Evolutionary conservation across 2,888 invertebrate genomes (phyloP), one percentile per base, ranked within the genome.

Genomic region (Diarsia brunnea): DNA sequence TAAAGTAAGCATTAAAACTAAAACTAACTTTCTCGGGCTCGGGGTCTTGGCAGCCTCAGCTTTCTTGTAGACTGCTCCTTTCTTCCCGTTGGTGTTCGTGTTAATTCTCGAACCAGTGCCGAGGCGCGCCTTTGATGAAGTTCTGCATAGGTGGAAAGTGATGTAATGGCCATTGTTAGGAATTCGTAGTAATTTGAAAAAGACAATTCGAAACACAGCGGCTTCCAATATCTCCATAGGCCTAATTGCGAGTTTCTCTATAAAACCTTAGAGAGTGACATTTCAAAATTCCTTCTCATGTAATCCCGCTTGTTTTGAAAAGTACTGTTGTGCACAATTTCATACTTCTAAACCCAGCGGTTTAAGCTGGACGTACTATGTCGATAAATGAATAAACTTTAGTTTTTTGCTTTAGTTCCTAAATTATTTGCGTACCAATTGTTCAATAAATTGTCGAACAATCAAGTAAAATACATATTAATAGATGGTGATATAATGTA

Each of bases 101-200:
- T 16, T 51, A 31, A 43, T 60, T 19, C 24, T 11, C 10, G 21
- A 31, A 43, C 60, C 61, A 24, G 16, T 60, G 71, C 45, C 73
- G 11, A 51, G 16, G 8, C 86, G 88, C 53, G 86, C 75, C 72
- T 90, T 93, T 0, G 90, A 89, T 5, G 90, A 86, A 7, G 84
- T 88, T 27, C 92, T 92, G 74, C 0, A 64, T 38, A 27, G 19
- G 11, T 0, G 0, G 31, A 43, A n/a, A 14, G 14, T 16, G 14
- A 19, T 21, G 3, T 12, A 8, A 61, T 63, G 45, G 38, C 3
- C 12, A 51, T 61, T 27, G 11, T 27, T 51, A 38, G 21, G 2
- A n/a, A 43, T 43, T 63, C 61, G n/a, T n/a, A n/a, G 61, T n/a
- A 61, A 63, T 63, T 43, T n/a, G n/a, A 43, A 63, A n/a, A 55